Conservation (phyloP, 2,113 vertebrate species). For the Uropsilus gracilis region DNA sequence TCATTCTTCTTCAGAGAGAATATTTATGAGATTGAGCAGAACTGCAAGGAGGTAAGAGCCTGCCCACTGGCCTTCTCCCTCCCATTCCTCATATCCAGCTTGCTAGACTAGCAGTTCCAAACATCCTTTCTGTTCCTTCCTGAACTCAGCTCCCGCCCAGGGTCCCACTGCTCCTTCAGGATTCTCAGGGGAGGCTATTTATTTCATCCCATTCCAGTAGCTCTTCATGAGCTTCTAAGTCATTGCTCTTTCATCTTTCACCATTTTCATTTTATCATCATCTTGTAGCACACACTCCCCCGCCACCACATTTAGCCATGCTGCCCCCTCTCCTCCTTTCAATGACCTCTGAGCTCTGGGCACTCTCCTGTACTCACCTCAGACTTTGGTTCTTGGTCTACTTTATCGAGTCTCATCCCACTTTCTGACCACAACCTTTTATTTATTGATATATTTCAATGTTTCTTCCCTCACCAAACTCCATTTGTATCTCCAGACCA, state of each 20-base stretch:
- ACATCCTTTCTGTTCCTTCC: background rate
- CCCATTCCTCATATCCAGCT: background rate
- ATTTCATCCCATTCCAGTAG: background rate
- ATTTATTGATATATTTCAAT: background rate
- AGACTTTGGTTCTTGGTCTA: background rate
- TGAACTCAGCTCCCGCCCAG: background rate
- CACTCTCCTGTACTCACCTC: background rate
- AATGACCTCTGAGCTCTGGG: background rate
- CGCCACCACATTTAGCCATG: background rate
- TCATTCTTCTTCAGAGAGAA: constrained; percentile 90
- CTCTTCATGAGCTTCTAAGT: background rate
- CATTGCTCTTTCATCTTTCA: background rate
- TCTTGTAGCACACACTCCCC: too few relatives aligned
- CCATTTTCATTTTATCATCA: background rate
- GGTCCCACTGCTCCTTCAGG: background rate
- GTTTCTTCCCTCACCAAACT: background rate
- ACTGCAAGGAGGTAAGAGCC: background rate
- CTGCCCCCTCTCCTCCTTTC: background rate
- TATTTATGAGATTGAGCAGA: constrained; percentile 78
- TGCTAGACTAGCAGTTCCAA: background rate
- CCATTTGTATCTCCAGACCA: background rate
- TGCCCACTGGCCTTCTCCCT: background rate
- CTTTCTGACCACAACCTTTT: background rate
- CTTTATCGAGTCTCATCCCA: background rate
- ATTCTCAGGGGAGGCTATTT: background rate